A percentile compares a stretch with the other conserved stretches of the same genome.
Conservation (phyloP, 2,888 invertebrate species). For the Drosophila rubida region DNA sequence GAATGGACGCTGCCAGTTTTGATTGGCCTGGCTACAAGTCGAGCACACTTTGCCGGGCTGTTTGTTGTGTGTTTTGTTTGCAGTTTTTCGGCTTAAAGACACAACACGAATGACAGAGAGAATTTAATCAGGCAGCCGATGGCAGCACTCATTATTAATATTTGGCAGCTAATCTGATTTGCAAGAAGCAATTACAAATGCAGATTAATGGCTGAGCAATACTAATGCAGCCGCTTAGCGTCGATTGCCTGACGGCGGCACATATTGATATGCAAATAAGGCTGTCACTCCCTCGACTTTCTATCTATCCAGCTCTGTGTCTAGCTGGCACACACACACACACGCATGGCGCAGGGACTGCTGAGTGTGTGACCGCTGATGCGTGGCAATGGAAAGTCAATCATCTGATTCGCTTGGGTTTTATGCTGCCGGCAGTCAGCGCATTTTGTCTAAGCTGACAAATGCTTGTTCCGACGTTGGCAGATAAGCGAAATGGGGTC, state of each 20-base stretch:
- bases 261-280: constrained; percentile 76
- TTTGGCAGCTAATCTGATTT: constrained; percentile 10
- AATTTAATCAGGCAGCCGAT: too few relatives aligned
- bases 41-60: too few relatives aligned
- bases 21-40: constrained; percentile 66
- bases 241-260: constrained; percentile 37
- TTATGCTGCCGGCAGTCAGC: constrained; percentile 59
- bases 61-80: too few relatives aligned
- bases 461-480: constrained; percentile 61
- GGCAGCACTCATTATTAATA: too few relatives aligned
- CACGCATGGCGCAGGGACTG: too few relatives aligned
- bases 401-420: constrained; percentile 66
- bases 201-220: constrained; percentile 21
- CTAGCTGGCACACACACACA: too few relatives aligned
- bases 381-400: constrained; percentile 78
- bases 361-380: constrained; percentile 50
- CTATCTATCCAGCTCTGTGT: constrained; percentile 14
- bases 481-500: constrained; percentile 58
- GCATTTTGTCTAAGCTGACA: constrained; percentile 78
- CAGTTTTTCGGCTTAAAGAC: too few relatives aligned
- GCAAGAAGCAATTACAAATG: constrained; percentile 6
- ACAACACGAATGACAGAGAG: too few relatives aligned
- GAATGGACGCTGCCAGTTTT: constrained; percentile 43
- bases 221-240: constrained; percentile 49
- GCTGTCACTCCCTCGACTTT: constrained; percentile 20